Evolutionary conservation across 2,113 vertebrate genomes (phyloP).

Genomic region (Hyla sarda): DNA sequence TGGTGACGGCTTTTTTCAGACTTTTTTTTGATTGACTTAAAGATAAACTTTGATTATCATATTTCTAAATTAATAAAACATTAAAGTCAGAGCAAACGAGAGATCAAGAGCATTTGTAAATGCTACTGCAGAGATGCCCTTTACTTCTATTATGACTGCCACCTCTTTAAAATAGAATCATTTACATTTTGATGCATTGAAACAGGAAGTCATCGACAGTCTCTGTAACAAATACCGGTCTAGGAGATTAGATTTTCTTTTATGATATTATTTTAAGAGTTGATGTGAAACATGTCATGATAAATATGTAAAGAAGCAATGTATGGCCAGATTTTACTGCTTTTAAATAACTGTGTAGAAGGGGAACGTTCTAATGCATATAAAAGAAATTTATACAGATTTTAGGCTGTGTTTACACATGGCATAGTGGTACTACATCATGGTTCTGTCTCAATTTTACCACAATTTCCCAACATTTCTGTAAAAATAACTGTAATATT

Average conservation of each 20-base stretch:
- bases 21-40: slow-evolving; percentile 40
- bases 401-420: too few species aligned
- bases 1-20: slow-evolving; percentile 12
- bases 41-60: slow-evolving; percentile 52
- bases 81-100: slow-evolving; percentile 48
- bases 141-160: slow-evolving; percentile 40
- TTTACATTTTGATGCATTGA: slow-evolving; percentile 36
- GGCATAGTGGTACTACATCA: too few species aligned
- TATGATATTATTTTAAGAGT: neutral
- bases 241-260: neutral
- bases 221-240: neutral
- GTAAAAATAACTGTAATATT: too few species aligned
- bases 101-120: slow-evolving; percentile 55
- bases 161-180: slow-evolving; percentile 33
- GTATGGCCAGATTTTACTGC: neutral
- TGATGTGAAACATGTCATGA: neutral
- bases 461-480: too few species aligned
- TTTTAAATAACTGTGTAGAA: neutral
- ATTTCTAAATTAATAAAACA: slow-evolving; percentile 58
- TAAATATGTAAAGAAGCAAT: neutral
- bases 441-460: too few species aligned
- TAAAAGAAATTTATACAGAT: neutral
- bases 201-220: slow-evolving; percentile 11
- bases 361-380: neutral
- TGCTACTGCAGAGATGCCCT: slow-evolving; percentile 56